phyloP scores from a whole-genome alignment of 2,888 invertebrate genomes.

The Archaeoteleia sp. region DNA sequence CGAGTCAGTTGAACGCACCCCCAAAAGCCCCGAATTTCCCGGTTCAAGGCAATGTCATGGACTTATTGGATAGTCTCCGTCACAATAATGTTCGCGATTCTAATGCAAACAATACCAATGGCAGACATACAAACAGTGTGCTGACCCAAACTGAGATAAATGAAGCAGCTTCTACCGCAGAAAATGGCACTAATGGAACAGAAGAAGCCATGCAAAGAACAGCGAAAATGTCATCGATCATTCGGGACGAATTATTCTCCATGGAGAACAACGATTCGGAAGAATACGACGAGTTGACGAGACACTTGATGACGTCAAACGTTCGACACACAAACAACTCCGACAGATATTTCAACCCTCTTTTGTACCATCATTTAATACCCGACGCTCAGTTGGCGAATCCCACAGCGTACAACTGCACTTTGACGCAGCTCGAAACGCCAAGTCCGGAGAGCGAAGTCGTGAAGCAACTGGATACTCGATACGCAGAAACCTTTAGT shows the following conservation, averaged over 20 bases:
- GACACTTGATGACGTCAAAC: conserved; percentile 66
- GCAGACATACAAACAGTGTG: conserved; percentile 22
- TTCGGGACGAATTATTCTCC: conserved; percentile 65
- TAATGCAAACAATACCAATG: conserved; percentile 4
- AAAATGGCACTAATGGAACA: neutral
- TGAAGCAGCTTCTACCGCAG: neutral
- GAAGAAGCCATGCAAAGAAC: conserved; percentile 31
- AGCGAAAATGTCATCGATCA: conserved; percentile 63
- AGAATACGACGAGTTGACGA: conserved; percentile 65
- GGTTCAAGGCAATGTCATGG: conserved; percentile 59
- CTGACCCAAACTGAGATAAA: conserved; percentile 22
- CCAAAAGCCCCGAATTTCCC: conserved; percentile 56
- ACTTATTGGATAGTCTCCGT: conserved; percentile 61
- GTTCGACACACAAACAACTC: conserved; percentile 66
- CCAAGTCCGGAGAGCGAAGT: conserved; percentile 61
- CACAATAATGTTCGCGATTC: conserved; percentile 55
- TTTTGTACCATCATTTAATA: conserved; percentile 69
- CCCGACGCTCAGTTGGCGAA: conserved; percentile 57
- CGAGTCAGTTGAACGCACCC: conserved; percentile 59
- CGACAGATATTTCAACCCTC: conserved; percentile 67
- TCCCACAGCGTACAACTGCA: conserved; percentile 14
- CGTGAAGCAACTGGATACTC: conserved; percentile 63
- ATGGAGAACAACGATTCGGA: conserved; percentile 62
- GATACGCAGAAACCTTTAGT: conserved; percentile 64
- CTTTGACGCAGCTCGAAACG: conserved; percentile 17